Base-by-base conservation (phyloP, 2,888 invertebrate species). In the Seladonia tumulorum region DNA sequence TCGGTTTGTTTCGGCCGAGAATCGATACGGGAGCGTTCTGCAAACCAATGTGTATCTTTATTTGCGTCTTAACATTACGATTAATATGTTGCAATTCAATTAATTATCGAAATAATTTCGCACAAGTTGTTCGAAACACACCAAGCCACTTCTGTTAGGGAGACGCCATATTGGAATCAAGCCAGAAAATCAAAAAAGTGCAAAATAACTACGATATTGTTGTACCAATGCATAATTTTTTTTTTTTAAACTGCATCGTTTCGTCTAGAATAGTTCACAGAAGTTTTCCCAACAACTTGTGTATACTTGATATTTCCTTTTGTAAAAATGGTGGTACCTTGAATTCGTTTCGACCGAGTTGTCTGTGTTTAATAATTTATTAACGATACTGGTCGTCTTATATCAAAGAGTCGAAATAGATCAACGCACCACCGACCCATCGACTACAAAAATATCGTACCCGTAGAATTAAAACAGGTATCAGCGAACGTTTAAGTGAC, bases 1-100 rank as follows among this genome's bases (percentile, higher is more conserved):
- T 78, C 35, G 53, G 63, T 80, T 80, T 5, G 66, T 47, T 53
- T 57, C 45, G 22, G 57, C 5, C 12, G 2, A 66, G 47, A 53
- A 57, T 42, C 49, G 39, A 16, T 42, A 80, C 42, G 42, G 42
- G 42, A 66, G 14, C n/a, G 35, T 16, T 35, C 47, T 8, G 39
- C 47, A 14, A 45, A 66, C 29, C 29, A 12, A 76, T 68, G 7
- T 39, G 66, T 29, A 35, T 18, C 18, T 8, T 66, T n/a, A 8
- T 29, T 68, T 68, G 5, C 53, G 18, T 18, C 49, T 49, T 22
- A 66, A 42, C 22, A 25, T 47, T 4, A 22, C 53, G 53, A 47
- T 47, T 47, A 14, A 47, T 18, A 4, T 5, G 35, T 35, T 35
- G 5, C 14, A 18, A 63, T 63, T 63, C 29, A 8, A 29, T 4